A percentile compares a stretch with the other conserved stretches of the same genome.
phyloP scores from a whole-genome alignment of 2,113 vertebrate species.

The Bos indicus region DNA sequence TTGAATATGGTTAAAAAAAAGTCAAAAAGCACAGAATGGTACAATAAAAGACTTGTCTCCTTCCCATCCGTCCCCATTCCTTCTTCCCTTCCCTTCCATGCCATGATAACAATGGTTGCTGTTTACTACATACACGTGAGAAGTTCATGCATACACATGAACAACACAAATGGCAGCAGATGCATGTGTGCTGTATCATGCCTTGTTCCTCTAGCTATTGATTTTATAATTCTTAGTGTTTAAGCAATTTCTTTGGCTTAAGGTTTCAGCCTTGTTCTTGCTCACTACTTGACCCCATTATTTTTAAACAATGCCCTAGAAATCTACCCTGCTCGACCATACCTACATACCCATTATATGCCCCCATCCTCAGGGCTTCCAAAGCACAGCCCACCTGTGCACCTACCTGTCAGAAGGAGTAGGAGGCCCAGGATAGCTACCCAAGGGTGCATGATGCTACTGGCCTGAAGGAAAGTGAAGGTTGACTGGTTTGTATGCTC shows the following conservation, averaged over 20 bases:
- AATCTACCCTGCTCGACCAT: not conserved
- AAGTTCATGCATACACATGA: no score
- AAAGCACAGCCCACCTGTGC: not conserved
- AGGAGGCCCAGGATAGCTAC: not conserved
- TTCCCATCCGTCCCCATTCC: not conserved
- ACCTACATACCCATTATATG: fast-evolving
- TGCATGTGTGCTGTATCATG: not conserved
- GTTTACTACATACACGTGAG: not conserved
- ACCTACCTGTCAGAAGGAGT: not conserved
- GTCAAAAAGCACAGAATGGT: no score
- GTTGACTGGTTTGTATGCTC: not conserved
- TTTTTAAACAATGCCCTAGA: not conserved
- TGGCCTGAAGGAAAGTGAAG: not conserved
- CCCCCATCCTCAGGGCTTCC: not conserved
- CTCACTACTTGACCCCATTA: not conserved
- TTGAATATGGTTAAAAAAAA: no score
- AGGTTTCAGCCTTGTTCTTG: not conserved
- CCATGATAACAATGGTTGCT: not conserved
- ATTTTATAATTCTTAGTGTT: not conserved
- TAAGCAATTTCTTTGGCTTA: not conserved
- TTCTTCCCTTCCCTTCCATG: not conserved
- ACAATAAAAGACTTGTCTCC: not conserved
- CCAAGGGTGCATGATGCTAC: not conserved
- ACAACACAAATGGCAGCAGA: not conserved
- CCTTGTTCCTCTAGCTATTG: not conserved